A percentile compares a stretch with the other conserved stretches of the same genome.
phyloP scores from a whole-genome alignment of 2,113 vertebrate genomes.

The Martes martes region DNA sequence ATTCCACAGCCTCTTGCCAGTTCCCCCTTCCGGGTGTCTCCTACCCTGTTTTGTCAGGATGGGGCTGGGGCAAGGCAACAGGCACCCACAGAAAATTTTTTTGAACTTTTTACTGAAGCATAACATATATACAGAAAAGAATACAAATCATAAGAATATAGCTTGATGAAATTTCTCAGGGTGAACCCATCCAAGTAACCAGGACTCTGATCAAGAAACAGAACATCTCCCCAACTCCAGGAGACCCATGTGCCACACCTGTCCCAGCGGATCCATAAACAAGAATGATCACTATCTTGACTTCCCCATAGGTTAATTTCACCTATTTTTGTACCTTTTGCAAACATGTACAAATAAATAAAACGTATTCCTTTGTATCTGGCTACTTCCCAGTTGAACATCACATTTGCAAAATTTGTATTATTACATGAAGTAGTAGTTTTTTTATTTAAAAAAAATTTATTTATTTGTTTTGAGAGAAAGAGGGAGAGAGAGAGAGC shows the following conservation, averaged over 20 bases:
- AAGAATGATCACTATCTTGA: background rate
- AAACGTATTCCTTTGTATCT: background rate
- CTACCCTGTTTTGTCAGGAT: background rate
- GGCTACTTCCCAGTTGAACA: background rate
- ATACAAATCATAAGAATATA: background rate
- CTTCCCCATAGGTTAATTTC: background rate
- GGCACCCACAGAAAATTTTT: background rate
- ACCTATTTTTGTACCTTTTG: background rate
- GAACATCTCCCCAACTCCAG: background rate
- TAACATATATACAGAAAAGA: background rate
- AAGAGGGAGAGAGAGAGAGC: too few species aligned
- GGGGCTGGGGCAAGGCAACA: background rate
- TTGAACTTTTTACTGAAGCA: background rate
- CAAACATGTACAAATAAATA: background rate
- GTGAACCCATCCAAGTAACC: background rate
- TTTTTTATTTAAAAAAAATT: background rate
- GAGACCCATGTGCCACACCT: rapidly evolving
- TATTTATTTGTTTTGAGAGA: background rate
- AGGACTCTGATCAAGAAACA: background rate
- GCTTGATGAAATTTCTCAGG: background rate
- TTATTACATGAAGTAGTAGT: background rate
- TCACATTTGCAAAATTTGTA: background rate
- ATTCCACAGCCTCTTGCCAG: background rate
- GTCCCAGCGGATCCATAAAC: background rate
- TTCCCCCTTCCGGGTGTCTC: background rate